Evolutionary conservation across 2,888 invertebrate species (phyloP).

Genomic region (Ichneumon xanthorius): DNA sequence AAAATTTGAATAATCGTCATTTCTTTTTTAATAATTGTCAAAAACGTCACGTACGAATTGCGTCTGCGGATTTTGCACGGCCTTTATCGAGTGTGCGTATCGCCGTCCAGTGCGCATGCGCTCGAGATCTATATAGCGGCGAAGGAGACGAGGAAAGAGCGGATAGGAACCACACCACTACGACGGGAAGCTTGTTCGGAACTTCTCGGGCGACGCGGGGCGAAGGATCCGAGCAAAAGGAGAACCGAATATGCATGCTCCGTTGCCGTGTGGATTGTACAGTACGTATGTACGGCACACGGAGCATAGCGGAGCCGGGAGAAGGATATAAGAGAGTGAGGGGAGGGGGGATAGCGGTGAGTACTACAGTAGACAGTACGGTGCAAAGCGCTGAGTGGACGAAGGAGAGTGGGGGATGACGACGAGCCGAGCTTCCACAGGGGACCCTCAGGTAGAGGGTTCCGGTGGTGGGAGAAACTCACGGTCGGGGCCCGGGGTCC

Average conservation of each 20-base stretch:
- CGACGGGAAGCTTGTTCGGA: background rate
- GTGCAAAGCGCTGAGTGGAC: constrained; percentile 61
- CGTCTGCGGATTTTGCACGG: background rate
- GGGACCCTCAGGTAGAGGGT: constrained; percentile 71
- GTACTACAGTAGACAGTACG: constrained; percentile 57
- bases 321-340: background rate
- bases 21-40: background rate
- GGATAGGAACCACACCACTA: background rate
- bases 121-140: background rate
- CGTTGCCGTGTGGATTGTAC: constrained; percentile 59
- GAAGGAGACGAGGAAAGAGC: constrained; percentile 1
- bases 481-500: constrained; percentile 80
- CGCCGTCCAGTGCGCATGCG: constrained; percentile 55
- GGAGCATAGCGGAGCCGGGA: constrained; percentile 62
- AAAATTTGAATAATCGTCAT: background rate
- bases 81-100: constrained; percentile 4
- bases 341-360: constrained; percentile 36
- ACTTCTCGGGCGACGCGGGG: background rate
- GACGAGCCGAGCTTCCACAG: constrained; percentile 36
- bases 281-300: constrained; percentile 50
- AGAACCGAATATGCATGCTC: constrained; percentile 62
- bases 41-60: constrained; percentile 5
- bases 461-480: constrained; percentile 69
- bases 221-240: constrained; percentile 40
- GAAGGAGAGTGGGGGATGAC: constrained; percentile 37